Conservation (phyloP, 2,797 vertebrate genomes). For the Cephalopachus bancanus region DNA sequence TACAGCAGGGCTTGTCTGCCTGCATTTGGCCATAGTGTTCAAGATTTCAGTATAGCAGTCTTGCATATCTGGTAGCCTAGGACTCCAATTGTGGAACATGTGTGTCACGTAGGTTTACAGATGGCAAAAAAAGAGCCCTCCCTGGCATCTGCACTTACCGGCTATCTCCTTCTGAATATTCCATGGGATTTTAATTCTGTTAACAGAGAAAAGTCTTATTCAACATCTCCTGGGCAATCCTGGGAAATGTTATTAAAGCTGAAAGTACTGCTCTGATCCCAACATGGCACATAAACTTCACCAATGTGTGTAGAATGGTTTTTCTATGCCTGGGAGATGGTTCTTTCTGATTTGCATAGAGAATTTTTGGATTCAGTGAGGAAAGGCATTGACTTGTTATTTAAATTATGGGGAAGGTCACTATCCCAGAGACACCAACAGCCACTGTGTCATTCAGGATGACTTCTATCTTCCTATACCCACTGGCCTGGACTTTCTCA, state of each 20-base stretch:
- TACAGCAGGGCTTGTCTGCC: not conserved
- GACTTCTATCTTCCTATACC: fast-evolving
- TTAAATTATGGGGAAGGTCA: not conserved
- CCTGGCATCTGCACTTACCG: fast-evolving
- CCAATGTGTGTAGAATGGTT: not conserved
- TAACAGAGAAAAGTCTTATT: not conserved
- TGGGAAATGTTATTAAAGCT: not conserved
- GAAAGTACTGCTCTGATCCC: not conserved
- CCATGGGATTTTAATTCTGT: not conserved
- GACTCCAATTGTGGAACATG: not conserved
- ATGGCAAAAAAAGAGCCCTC: too few relatives aligned
- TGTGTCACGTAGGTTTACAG: not conserved
- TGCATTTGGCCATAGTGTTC: too few relatives aligned
- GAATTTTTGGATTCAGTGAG: not conserved
- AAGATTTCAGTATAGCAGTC: too few relatives aligned
- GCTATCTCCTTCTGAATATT: fast-evolving
- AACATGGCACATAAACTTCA: fast-evolving
- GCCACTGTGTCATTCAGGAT: fast-evolving
- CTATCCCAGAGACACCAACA: fast-evolving
- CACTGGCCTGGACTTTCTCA: fast-evolving
- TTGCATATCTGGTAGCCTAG: fast-evolving
- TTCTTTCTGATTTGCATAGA: not conserved
- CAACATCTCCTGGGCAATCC: not conserved
- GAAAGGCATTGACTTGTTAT: fast-evolving
- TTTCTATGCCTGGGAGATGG: fast-evolving